Evolutionary conservation across 2,797 vertebrate genomes (phyloP).

Genomic region (Anomalospiza imberbis): DNA sequence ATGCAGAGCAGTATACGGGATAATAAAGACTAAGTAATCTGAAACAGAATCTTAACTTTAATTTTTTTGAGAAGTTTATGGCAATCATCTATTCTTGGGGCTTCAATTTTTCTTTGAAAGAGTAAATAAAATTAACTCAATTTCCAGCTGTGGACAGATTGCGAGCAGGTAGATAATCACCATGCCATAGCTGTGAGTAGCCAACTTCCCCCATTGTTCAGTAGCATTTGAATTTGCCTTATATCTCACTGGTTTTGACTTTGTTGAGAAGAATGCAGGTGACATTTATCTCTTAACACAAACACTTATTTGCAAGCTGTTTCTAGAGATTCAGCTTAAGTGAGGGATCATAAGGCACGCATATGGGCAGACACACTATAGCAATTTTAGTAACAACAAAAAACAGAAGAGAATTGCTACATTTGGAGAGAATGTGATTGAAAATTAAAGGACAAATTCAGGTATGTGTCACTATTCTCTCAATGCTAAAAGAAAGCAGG

Average conservation of each 20-base stretch:
- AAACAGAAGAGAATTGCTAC: background rate
- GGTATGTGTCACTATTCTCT: background rate
- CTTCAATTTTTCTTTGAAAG: slow-evolving; percentile 39
- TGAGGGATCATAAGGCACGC: background rate
- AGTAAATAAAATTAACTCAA: slow-evolving; percentile 53
- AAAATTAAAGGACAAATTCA: slow-evolving; percentile 33
- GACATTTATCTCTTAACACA: background rate
- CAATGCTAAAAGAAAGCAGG: slow-evolving; percentile 29
- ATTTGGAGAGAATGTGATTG: background rate
- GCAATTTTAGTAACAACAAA: slow-evolving; percentile 6
- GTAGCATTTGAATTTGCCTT: slow-evolving; percentile 3
- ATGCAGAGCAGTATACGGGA: background rate
- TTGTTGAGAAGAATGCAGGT: background rate
- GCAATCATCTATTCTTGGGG: background rate
- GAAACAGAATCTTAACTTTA: background rate
- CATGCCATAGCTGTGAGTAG: background rate
- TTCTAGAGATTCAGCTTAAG: background rate
- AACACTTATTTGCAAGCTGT: background rate
- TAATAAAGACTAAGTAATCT: background rate
- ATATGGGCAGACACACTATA: background rate
- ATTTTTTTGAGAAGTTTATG: slow-evolving; percentile 20
- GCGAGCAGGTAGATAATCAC: slow-evolving; percentile 41
- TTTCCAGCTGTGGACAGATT: slow-evolving; percentile 37
- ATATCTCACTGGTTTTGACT: background rate
- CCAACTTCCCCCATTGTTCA: background rate